These are phyloP conservation scores for Podiceps cristatus DNA, from an alignment of 2,113 vertebrate genomes.

Conservation along the genomic window DNA sequence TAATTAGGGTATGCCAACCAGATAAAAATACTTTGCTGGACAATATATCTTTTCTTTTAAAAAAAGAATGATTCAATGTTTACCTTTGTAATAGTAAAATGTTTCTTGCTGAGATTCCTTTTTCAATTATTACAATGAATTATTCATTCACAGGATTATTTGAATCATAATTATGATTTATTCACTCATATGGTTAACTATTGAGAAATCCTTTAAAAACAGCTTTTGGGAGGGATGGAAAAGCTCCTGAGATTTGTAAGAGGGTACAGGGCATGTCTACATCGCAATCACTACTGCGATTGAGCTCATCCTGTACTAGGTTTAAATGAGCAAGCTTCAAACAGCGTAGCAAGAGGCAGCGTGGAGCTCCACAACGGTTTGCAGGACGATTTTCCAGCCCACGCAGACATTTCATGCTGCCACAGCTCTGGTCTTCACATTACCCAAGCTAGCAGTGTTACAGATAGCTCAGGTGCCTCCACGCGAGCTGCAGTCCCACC, in stretches of 20 bases:
- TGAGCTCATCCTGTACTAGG: background rate
- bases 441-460: background rate
- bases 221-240: background rate
- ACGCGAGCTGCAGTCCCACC: background rate
- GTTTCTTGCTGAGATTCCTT: background rate
- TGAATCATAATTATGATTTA: constrained; percentile 15
- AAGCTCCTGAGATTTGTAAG: background rate
- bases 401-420: background rate
- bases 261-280: background rate
- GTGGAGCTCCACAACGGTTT: background rate
- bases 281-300: background rate
- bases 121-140: constrained; percentile 33
- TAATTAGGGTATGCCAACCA: background rate
- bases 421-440: background rate
- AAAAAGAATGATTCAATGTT: background rate
- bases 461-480: background rate
- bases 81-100: constrained; percentile 6
- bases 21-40: background rate
- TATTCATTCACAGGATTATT: constrained; percentile 30
- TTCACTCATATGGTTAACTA: background rate
- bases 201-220: background rate
- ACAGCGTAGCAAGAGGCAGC: background rate
- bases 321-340: background rate
- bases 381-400: background rate
- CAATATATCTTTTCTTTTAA: background rate